Base-by-base conservation (phyloP, 2,113 vertebrate genomes). In the Rousettus leschenaultii region DNA sequence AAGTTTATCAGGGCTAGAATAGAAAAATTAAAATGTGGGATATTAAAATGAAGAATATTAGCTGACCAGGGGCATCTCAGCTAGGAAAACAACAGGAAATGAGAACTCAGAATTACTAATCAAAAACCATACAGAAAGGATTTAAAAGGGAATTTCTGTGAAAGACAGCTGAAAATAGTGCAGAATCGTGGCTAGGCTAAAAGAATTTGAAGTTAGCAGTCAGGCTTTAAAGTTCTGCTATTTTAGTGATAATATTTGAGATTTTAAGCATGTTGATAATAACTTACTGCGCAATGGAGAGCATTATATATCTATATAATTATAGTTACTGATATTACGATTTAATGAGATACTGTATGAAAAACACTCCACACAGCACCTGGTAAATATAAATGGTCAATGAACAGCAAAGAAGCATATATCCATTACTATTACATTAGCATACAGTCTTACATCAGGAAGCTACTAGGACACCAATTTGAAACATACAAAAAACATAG, bases 1-100 rank as follows among this genome's bases (percentile, higher is more conserved):
- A 7, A 87, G 88, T 59, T 51, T 40, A 30, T 77, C 59, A 79
- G 66, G 9, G 10, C 33, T 87, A 38, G 45, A 82, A n/a, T 21
- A 83, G 22, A 73, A n/a, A 12, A 85, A 7, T 35, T 85, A 61
- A n/a, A n/a, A n/a, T 12, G 89, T 6, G 59, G 26, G 22, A 35
- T 70, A 94, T 66, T 24, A 90, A 53, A 88, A 95, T 80, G 38
- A 91, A 90, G 14, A 77, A n/a, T 85, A 73, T 80, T 71, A 85
- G 38, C 53, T 68, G 38, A 61, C 30, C 30, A 38, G 30, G 33
- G 45, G 43, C 14, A 75, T 53, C 35, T 70, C 33, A 74, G 28
- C 43, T 48, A 53, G 53, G 79, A 70, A 80, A 83, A 51, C 33
- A 35, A 45, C 2, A 68, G 51, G 30, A 83, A 66, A 90, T 63